Conservation (phyloP, 1,140 invertebrate genomes). For the Drosophila elegans region DNA sequence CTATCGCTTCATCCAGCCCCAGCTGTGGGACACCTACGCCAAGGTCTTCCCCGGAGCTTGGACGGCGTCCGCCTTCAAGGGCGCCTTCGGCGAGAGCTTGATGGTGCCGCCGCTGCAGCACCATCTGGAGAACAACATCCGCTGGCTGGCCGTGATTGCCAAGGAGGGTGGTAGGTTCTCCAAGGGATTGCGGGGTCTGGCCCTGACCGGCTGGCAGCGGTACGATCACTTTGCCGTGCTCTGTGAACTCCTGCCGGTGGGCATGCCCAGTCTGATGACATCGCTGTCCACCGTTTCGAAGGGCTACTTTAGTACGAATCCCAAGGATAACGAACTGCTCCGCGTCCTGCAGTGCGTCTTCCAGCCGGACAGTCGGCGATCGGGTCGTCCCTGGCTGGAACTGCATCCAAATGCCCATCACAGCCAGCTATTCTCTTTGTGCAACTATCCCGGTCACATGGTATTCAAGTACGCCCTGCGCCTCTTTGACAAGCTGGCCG, state of each 20-base stretch:
- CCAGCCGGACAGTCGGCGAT: conserved; percentile 79
- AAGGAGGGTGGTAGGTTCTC: conserved; percentile 84
- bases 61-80: conserved; percentile 87
- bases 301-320: conserved; percentile 88
- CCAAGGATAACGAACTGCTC: conserved; percentile 86
- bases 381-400: conserved; percentile 79
- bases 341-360: conserved; percentile 87
- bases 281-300: conserved; percentile 87
- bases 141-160: conserved; percentile 89
- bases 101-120: conserved; percentile 89
- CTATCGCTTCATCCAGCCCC: conserved; percentile 85
- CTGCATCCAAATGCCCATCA: conserved; percentile 75
- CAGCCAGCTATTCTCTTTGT: conserved; percentile 71
- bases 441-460: conserved; percentile 86
- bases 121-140: conserved; percentile 90
- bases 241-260: conserved; percentile 95
- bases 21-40: conserved; percentile 92
- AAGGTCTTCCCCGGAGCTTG: conserved; percentile 94
- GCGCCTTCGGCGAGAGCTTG: conserved; percentile 91
- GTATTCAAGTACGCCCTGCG: conserved; percentile 87
- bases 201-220: conserved; percentile 92
- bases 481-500: conserved; percentile 86
- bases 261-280: conserved; percentile 91
- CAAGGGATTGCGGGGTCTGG: conserved; percentile 88
- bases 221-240: conserved; percentile 96